A percentile compares a stretch with the other conserved stretches of the same genome.
These are phyloP conservation scores for Nomada lathburiana DNA, from an alignment of 2,888 invertebrate species.

Conservation along the genomic window DNA sequence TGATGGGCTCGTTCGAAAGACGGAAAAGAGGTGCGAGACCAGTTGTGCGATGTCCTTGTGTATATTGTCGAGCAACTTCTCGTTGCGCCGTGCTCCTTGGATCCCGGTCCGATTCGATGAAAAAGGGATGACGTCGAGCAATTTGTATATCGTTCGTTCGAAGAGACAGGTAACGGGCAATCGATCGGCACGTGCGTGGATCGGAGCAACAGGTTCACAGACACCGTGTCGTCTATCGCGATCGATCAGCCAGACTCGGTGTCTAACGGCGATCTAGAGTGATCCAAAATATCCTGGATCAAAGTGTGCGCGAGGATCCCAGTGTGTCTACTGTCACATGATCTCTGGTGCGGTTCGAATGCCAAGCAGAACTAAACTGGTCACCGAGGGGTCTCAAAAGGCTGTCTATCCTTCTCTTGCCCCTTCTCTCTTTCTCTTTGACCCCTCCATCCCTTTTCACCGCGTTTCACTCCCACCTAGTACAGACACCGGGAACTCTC, in stretches of 20 bases:
- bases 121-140: background rate
- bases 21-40: background rate
- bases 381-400: constrained; percentile 77
- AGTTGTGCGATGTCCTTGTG: background rate
- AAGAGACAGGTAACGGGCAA: background rate
- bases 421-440: constrained; percentile 50
- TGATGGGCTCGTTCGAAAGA: background rate
- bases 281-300: constrained; percentile 31
- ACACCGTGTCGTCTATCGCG: background rate
- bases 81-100: constrained; percentile 8
- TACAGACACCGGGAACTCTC: constrained; percentile 20
- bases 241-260: constrained; percentile 3
- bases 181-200: constrained; percentile 2
- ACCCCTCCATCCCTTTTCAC: constrained; percentile 62
- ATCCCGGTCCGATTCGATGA: background rate
- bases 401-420: constrained; percentile 66
- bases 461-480: constrained; percentile 56
- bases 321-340: constrained; percentile 54
- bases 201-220: constrained; percentile 9
- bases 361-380: constrained; percentile 77
- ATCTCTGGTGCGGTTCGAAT: constrained; percentile 69
- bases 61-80: background rate
- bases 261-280: background rate
- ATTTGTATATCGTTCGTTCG: too few species aligned
- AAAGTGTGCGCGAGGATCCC: constrained; percentile 30